Conservation (phyloP, 2,888 invertebrate species). For the Nemurella pictetii region DNA sequence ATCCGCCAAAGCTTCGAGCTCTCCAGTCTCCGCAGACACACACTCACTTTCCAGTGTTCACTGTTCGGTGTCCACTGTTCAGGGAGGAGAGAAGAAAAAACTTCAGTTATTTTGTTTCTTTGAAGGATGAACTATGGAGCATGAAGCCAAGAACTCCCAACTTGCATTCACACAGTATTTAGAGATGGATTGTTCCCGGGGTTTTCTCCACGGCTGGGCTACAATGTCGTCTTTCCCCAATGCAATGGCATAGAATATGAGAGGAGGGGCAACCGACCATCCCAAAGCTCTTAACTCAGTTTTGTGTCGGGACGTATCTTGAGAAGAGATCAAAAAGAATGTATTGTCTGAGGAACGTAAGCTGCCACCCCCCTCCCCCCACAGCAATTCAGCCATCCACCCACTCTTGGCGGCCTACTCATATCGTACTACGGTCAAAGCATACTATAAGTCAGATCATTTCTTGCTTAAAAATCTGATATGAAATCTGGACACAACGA, state of each 20-base stretch:
- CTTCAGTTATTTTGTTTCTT: constrained; percentile 24
- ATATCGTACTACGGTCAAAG: not conserved
- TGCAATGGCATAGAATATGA: constrained; percentile 16
- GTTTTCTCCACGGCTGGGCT: constrained; percentile 22
- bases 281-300: constrained; percentile 37
- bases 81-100: not conserved
- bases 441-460: not conserved
- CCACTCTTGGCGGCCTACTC: not conserved
- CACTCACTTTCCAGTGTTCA: not conserved
- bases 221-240: constrained; percentile 25
- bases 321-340: constrained; percentile 34
- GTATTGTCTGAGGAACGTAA: constrained; percentile 36
- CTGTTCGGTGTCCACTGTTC: not conserved
- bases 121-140: constrained; percentile 32
- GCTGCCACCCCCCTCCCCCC: constrained; percentile 22
- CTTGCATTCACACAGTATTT: constrained; percentile 36
- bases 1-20: not conserved
- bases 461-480: not conserved
- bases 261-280: constrained; percentile 22
- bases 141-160: constrained; percentile 32
- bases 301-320: constrained; percentile 34
- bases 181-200: constrained; percentile 35
- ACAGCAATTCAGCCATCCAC: constrained; percentile 14
- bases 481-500: not conserved
- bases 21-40: not conserved